Conservation (phyloP, 2,797 vertebrate species). For the Anguilla marmorata region DNA sequence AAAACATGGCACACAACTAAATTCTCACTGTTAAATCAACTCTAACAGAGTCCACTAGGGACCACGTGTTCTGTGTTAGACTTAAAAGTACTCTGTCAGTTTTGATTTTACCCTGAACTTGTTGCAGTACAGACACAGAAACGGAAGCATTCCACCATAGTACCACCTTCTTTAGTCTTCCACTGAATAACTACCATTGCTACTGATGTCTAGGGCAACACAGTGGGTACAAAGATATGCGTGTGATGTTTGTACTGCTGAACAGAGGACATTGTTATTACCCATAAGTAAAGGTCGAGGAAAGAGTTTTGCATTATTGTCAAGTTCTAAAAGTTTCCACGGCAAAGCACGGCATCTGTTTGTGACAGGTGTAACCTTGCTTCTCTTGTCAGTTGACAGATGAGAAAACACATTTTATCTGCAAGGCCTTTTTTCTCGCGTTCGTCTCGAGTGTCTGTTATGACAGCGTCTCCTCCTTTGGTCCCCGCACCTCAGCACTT, state of each 20-base stretch:
- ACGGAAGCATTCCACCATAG: neutral
- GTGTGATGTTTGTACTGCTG: neutral
- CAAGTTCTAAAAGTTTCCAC: neutral
- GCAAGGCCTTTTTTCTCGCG: neutral
- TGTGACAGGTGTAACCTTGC: constrained; percentile 4
- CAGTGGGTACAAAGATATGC: neutral
- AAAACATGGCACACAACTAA: neutral
- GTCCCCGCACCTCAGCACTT: neutral
- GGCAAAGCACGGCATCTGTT: neutral
- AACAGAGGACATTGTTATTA: neutral
- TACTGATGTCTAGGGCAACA: neutral
- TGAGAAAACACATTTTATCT: constrained; percentile 4
- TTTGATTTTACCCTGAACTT: neutral
- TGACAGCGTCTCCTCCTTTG: neutral
- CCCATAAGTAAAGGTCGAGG: neutral
- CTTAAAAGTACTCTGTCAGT: neutral
- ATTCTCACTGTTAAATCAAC: neutral
- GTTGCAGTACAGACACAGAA: neutral
- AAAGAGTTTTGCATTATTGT: neutral
- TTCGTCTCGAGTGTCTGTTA: neutral
- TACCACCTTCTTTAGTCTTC: neutral
- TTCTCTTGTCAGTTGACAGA: neutral
- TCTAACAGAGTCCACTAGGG: neutral
- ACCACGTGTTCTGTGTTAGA: neutral
- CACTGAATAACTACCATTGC: neutral